Conservation (phyloP, 2,113 vertebrate genomes). For the Odontesthes bonariensis region DNA sequence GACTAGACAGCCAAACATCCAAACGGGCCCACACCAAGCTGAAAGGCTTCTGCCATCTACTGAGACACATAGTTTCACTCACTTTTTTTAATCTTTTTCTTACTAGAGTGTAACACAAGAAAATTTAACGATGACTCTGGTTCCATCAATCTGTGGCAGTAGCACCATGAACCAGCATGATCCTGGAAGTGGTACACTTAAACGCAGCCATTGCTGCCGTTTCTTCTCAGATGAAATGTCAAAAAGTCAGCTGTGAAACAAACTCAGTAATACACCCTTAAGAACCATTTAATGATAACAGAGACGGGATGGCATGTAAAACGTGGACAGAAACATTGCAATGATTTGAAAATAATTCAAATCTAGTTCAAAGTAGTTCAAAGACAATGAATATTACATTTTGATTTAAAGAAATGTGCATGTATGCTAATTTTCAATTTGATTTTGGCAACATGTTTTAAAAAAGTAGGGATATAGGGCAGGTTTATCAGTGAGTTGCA, state of each 20-base stretch:
- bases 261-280: neutral
- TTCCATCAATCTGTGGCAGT: neutral
- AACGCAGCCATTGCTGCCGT: neutral
- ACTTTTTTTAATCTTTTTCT: neutral
- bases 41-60: neutral
- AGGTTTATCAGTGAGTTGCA: neutral
- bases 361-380: too few relatives aligned
- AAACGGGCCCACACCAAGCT: slow-evolving; percentile 1
- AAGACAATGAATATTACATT: too few relatives aligned
- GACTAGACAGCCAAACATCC: slow-evolving; percentile 21
- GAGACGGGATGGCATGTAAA: too few relatives aligned
- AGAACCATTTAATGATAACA: too few relatives aligned
- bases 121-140: neutral
- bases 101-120: neutral
- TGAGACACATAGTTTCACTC: neutral
- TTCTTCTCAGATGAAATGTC: neutral
- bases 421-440: too few relatives aligned
- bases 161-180: neutral
- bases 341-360: too few relatives aligned
- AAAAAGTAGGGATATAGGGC: too few relatives aligned
- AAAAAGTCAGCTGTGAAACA: neutral
- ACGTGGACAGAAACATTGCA: too few relatives aligned
- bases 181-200: neutral
- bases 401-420: too few relatives aligned
- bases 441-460: too few relatives aligned